Base-by-base conservation (phyloP, 2,888 invertebrate genomes). In the Sussaba pulchella region DNA sequence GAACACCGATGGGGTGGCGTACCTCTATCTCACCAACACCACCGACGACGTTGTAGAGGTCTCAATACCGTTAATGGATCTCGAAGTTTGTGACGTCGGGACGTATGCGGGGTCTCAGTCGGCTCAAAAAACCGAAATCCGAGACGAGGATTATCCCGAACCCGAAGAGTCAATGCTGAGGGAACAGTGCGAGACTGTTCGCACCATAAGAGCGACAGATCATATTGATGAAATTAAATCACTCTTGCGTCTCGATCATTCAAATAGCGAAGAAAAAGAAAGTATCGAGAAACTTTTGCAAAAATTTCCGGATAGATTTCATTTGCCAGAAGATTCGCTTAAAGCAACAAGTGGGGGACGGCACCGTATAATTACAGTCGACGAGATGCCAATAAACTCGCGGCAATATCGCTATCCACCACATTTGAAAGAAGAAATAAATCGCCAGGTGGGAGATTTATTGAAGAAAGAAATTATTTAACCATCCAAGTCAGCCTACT, bases 391-490 rank as follows among this genome's bases (percentile, higher is more conserved):
- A 2, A 81, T 83, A n/a, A 77, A 72, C 19, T 45, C 41, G 19
- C 74, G 78, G 52, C 77, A 77, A 19, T 85, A 85, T 41, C 41
- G 82, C 10, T 78, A 70, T 5, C 83, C 83, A 2, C 71, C 66
- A 10, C 57, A 59, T 2, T 69, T 63, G 0, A 81, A 74, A 17
- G 64, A 84, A 17, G 84, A 84, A 76, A 66, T 82, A 9, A 21
- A 70, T n/a, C 41, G 45, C 3, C 84, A 84, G 63, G 59, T 83
- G 2, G 17, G 70, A 1, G 66, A 84, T 1, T 17, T 82, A 21
- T 19, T 74, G 1, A 64, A 83, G 4, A 43, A 70, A 17, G 61
- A 57, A 1, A 82, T 84, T 4, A 78, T 85, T 17, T 0, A 43
- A 41, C 41, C 57, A 2, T 82, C 82, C 0, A 10, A 47, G 5